Evolutionary conservation across 1,140 invertebrate genomes (phyloP).

Genomic region (Globodera ellingtonae): DNA sequence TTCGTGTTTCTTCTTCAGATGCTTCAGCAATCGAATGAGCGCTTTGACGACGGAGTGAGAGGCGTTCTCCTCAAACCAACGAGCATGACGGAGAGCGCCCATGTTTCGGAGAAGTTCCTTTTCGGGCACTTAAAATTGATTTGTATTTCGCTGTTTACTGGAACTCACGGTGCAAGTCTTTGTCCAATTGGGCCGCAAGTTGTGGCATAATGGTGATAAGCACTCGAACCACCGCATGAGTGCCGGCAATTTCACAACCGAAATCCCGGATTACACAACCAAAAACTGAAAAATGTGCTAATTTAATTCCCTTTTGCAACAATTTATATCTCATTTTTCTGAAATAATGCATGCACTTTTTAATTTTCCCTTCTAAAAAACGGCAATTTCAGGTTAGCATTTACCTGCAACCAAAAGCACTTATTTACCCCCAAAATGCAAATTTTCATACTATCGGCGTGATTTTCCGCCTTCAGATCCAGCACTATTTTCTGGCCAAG

Average conservation of each 20-base stretch:
- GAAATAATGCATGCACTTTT: no score
- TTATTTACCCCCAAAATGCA: no score
- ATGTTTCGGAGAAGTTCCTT: constrained; percentile 84
- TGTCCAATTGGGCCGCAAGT: constrained; percentile 87
- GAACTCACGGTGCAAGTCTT: constrained; percentile 77
- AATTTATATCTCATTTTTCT: no score
- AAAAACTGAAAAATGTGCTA: constrained; percentile 42
- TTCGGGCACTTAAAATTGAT: constrained; percentile 72
- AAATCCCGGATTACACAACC: constrained; percentile 54
- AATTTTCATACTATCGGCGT: constrained; percentile 8
- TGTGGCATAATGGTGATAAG: constrained; percentile 89
- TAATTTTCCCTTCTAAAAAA: no score
- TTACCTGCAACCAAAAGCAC: no score
- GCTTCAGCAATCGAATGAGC: constrained; percentile 85
- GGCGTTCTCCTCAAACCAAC: constrained; percentile 98
- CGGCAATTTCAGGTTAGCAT: no score
- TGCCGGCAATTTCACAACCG: constrained; percentile 60
- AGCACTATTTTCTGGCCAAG: constrained; percentile 84
- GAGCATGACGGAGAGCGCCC: constrained; percentile 85
- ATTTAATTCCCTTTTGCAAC: not conserved
- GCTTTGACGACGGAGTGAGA: constrained; percentile 96
- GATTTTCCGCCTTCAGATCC: constrained; percentile 75
- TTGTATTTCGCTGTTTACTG: not conserved
- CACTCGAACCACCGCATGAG: constrained; percentile 81
- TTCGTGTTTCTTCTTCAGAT: constrained; percentile 83